Evolutionary conservation across 2,113 vertebrate species (phyloP).

Genomic region (Carassius auratus): DNA sequence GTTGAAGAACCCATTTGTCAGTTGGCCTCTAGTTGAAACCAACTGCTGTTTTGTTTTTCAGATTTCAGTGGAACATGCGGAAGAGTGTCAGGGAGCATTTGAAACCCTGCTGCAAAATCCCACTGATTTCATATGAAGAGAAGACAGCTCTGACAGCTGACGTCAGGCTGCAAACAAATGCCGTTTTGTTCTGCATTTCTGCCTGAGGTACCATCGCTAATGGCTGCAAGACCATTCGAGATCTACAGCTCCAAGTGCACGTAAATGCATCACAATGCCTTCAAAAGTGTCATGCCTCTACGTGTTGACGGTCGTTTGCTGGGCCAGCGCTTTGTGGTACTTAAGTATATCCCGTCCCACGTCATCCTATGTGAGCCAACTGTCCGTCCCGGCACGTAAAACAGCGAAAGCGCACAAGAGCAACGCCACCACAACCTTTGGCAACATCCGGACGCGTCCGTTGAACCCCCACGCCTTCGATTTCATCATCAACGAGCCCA

Average conservation of each 20-base stretch:
- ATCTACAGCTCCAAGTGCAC: conserved; percentile 75
- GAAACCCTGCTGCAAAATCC: conserved; percentile 45
- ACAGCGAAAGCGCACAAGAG: conserved; percentile 72
- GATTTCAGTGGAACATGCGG: conserved; percentile 70
- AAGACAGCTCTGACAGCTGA: conserved; percentile 70
- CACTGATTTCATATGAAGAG: conserved; percentile 60
- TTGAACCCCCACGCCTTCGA: conserved; percentile 94
- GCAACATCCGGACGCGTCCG: conserved; percentile 94
- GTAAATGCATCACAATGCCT: conserved; percentile 88
- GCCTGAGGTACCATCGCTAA: conserved; percentile 68
- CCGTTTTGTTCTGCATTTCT: conserved; percentile 73
- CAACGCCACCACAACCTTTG: conserved; percentile 85
- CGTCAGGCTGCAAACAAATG: conserved; percentile 73
- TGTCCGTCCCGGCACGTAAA: conserved; percentile 81
- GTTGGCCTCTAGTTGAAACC: neutral
- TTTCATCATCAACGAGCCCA: conserved; percentile 94
- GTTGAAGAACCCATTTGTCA: neutral
- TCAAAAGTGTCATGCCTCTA: conserved; percentile 98
- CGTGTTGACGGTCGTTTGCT: conserved; percentile 94
- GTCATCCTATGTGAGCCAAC: conserved; percentile 85
- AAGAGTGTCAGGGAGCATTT: conserved; percentile 57
- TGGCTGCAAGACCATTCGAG: conserved; percentile 73
- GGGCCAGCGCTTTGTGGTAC: conserved; percentile 98
- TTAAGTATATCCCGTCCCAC: conserved; percentile 91
- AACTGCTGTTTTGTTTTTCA: conserved; percentile 61